Percentiles rank a stretch among this genome's conserved stretches.
These are phyloP conservation scores for Eudyptes chrysolophus DNA, from an alignment of 2,113 vertebrate species.

Conservation along the genomic window DNA sequence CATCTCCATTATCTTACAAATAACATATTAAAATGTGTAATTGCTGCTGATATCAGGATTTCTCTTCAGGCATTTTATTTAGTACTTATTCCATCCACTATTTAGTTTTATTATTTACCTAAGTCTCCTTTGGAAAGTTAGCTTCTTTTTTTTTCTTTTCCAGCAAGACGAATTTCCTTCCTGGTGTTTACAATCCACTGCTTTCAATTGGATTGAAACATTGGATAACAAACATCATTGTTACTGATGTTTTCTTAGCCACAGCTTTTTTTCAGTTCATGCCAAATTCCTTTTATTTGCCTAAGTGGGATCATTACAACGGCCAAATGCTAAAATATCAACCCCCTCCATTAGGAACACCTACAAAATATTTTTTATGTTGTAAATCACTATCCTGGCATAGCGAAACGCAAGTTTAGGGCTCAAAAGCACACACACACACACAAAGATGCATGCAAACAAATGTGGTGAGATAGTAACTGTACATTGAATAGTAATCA, in stretches of 20 bases:
- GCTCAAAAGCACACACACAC: not conserved
- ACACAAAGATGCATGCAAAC: not conserved
- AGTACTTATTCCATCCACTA: not conserved
- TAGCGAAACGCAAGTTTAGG: not conserved
- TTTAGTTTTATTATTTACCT: slow-evolving; percentile 9
- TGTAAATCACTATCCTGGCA: not conserved
- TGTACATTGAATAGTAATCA: not conserved
- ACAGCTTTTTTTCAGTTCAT: not conserved
- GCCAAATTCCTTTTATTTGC: not conserved
- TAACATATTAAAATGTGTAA: not conserved
- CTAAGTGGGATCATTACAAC: not conserved
- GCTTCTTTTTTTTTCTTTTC: not conserved
- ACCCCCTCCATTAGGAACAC: not conserved
- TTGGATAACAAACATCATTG: not conserved
- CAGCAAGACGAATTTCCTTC: not conserved
- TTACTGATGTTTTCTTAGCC: not conserved
- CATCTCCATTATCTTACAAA: not conserved
- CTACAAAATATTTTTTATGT: not conserved
- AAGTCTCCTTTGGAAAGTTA: not conserved
- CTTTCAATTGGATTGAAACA: not conserved
- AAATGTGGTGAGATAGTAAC: not conserved
- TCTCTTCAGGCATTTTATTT: not conserved
- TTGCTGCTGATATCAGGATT: not conserved
- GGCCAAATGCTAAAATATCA: not conserved
- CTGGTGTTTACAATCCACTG: not conserved